These are phyloP conservation scores for Pelodytes ibericus DNA, from an alignment of 2,797 vertebrate species.

Conservation along the genomic window DNA sequence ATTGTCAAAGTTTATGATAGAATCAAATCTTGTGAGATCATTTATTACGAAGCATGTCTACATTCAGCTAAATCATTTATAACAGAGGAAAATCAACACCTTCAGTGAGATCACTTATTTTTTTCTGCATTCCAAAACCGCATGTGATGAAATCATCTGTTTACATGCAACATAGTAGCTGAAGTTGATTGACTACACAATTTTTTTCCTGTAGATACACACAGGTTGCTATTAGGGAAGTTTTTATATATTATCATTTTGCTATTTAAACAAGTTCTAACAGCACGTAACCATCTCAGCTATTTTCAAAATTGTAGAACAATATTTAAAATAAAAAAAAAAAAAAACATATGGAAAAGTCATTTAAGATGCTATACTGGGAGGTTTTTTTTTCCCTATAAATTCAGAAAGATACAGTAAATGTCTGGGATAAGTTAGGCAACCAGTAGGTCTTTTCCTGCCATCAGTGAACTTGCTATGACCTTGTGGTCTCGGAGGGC, in stretches of 20 bases:
- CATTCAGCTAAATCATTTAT: slow-evolving; percentile 83
- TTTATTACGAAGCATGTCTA: slow-evolving; percentile 81
- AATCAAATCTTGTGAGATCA: slow-evolving; percentile 88
- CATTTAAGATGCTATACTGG: slow-evolving; percentile 61
- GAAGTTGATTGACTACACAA: slow-evolving; percentile 75
- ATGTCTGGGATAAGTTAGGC: slow-evolving; percentile 78
- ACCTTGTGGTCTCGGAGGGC: slow-evolving; percentile 86
- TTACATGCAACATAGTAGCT: slow-evolving; percentile 79
- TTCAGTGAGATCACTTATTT: slow-evolving; percentile 76
- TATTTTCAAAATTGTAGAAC: slow-evolving; percentile 66
- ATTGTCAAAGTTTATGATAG: slow-evolving; percentile 87
- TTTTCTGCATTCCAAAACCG: slow-evolving; percentile 63
- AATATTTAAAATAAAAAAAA: slow-evolving; percentile 62
- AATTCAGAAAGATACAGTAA: slow-evolving; percentile 73
- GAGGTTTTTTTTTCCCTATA: slow-evolving; percentile 53
- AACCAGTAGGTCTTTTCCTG: slow-evolving; percentile 80
- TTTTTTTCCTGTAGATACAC: slow-evolving; percentile 71
- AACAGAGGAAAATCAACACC: slow-evolving; percentile 79
- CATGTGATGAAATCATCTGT: slow-evolving; percentile 85
- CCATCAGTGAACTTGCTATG: slow-evolving; percentile 88
- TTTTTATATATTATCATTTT: slow-evolving; percentile 65
- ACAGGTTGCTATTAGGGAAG: slow-evolving; percentile 67
- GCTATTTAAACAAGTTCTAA: slow-evolving; percentile 61
- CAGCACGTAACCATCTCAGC: slow-evolving; percentile 60
- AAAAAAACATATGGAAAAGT: slow-evolving; percentile 77